A percentile compares a stretch with the other conserved stretches of the same genome.
These are phyloP conservation scores for Synanceia verrucosa DNA, from an alignment of 2,797 vertebrate species.

Conservation along the genomic window DNA sequence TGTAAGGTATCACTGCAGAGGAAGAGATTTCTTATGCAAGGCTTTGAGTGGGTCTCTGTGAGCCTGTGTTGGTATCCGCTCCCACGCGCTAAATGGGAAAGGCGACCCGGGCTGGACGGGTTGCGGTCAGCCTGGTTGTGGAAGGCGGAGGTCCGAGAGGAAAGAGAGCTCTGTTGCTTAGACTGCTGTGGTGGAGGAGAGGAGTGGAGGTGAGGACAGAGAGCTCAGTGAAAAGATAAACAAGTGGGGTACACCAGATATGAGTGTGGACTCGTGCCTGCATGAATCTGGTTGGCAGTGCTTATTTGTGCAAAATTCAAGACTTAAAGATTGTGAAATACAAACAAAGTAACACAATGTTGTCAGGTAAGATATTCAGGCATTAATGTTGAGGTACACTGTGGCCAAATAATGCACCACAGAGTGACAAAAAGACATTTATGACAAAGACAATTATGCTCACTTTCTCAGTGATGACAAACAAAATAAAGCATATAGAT, in stretches of 20 bases:
- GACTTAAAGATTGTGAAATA: neutral
- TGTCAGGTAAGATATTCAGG: neutral
- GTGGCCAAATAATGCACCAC: neutral
- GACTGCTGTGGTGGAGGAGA: slow-evolving; percentile 27
- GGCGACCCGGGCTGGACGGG: slow-evolving; percentile 52
- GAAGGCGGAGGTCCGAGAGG: slow-evolving; percentile 46
- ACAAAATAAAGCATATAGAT: no score
- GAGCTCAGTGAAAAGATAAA: slow-evolving; percentile 41
- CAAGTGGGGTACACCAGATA: slow-evolving; percentile 29
- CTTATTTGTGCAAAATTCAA: neutral
- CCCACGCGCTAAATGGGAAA: slow-evolving; percentile 66
- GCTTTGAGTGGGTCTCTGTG: slow-evolving; percentile 73
- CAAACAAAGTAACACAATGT: no score
- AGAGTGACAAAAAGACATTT: neutral
- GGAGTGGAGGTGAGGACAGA: slow-evolving; percentile 50
- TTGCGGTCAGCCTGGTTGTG: slow-evolving; percentile 62
- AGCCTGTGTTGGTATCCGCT: slow-evolving; percentile 60
- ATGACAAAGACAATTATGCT: no score
- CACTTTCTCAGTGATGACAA: neutral
- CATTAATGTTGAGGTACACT: neutral
- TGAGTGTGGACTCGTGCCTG: slow-evolving; percentile 11
- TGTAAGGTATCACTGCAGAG: slow-evolving; percentile 72
- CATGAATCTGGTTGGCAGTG: neutral
- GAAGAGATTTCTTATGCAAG: slow-evolving; percentile 72
- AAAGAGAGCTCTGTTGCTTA: slow-evolving; percentile 31